Base-by-base conservation (phyloP, 2,888 invertebrate genomes). In the Scrobipalpa costella region DNA sequence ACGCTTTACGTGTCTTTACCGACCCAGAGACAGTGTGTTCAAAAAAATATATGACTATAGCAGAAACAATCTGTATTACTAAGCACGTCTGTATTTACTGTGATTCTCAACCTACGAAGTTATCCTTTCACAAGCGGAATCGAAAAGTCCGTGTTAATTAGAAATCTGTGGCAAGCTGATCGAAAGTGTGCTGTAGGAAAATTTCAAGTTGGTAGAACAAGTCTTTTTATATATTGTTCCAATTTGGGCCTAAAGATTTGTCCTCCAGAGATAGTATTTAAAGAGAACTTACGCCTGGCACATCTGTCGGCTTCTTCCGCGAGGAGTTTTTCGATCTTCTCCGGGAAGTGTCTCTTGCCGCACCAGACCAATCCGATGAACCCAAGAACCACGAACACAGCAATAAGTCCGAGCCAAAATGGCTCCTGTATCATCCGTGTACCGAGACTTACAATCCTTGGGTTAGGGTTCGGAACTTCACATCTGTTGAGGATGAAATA, bases 321-420 rank as follows among this genome's bases (percentile, higher is more conserved):
- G 60, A 96, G 92, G 2, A 96, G 92, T 78, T 96, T 96, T 81
- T 96, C 96, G 65, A 97, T 94, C 84, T 96, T 96, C 79, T 96
- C 96, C 0, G 96, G 96, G 82, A 97, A 97, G 84, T 96, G 96
- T 61, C 96, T 90, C 79, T 96, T 96, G 71, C 96, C 95, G 81
- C 96, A 96, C 95, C 96, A 96, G 17, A 96, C 93, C 61, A 96
- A 88, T 15, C 96, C 96, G 70, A 97, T 95, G 68, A 95, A 92
- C 61, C 94, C 94, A 74, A 97, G 92, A 0, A 97, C 96, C 9
- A 95, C 93, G 74, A 95, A 95, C 0, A 97, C 96, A 0, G 97
- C 96, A 80, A 97, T 95, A 47, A 97, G 92, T 0, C 97, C 97
- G 52, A 97, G 90, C 97, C 97, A 97, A 84, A 97, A 97, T 0